Evolutionary conservation across 2,113 vertebrate species (phyloP), one percentile per base, ranked within the genome.

Genomic region (Tenrec ecaudatus): DNA sequence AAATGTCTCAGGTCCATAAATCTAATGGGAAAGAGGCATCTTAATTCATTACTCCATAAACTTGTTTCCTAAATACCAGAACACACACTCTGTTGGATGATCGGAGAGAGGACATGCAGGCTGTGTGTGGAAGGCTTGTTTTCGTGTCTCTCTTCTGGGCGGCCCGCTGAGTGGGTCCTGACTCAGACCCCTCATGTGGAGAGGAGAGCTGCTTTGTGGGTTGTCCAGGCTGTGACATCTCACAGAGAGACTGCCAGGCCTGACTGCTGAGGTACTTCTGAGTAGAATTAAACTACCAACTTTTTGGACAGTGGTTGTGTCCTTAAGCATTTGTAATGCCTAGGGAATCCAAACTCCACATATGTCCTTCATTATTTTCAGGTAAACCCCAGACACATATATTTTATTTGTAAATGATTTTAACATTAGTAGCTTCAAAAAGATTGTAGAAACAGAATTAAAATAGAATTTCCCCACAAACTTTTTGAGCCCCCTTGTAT

Each of bases 21-120:
- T 60, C 78, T 17, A 95, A 92, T 57, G 36, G 86, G 20, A 66
- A 29, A 92, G 86, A 86, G 82, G 57, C 69, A 86, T 89, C 77
- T 86, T 40, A 91, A 93, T n/a, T 15, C 53, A 60, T 78, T 89
- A 47, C 86, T 91, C 31, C 27, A 62, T 0, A 89, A 9, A 89
- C 27, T 38, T 89, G 31, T 66, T 53, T 93, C 89, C 57, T 40
- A 85, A 86, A 38, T 40, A 86, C 69, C n/a, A n/a, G 40, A 47
- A 12, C 57, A 81, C n/a, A 22, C 14, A 47, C 77, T 40, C 22
- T 87, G 78, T 6, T 71, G 33, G 27, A 38, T n/a, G n/a, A n/a
- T n/a, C n/a, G n/a, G n/a, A 88, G 43, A 90, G 90, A 86, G 82
- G 19, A 87, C 25, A 87, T 87, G 47, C 62, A 92, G n/a, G 19